Conservation (phyloP, 2,888 invertebrate genomes). For the Aquatica leii region DNA sequence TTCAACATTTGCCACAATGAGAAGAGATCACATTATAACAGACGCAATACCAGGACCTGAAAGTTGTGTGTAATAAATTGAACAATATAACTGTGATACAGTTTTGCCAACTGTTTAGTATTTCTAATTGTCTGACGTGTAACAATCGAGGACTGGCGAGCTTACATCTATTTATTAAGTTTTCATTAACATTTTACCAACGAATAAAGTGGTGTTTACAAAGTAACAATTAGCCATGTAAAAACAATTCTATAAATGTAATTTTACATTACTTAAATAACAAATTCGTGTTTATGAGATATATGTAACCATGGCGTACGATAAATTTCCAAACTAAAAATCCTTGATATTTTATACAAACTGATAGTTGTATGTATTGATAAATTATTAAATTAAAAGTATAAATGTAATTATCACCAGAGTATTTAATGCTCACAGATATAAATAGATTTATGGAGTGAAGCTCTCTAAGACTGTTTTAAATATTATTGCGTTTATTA, state of each 20-base stretch:
- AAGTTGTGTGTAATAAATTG: constrained; percentile 77
- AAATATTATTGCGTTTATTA: constrained; percentile 25
- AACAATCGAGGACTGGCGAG: constrained; percentile 48
- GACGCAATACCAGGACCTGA: constrained; percentile 88
- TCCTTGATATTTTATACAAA: constrained; percentile 4
- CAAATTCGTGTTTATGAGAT: constrained; percentile 17
- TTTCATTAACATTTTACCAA: constrained; percentile 38
- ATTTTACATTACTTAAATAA: constrained; percentile 19
- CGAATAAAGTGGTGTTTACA: constrained; percentile 41
- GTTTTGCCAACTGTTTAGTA: constrained; percentile 31
- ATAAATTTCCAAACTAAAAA: not conserved
- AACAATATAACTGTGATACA: constrained; percentile 35
- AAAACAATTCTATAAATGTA: constrained; percentile 32
- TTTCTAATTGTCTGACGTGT: constrained; percentile 30
- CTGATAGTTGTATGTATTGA: not conserved
- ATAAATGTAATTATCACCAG: constrained; percentile 9
- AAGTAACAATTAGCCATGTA: constrained; percentile 35
- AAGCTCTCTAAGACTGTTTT: constrained; percentile 41
- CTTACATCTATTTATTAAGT: constrained; percentile 40
- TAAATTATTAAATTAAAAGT: constrained; percentile 9
- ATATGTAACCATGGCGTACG: not conserved
- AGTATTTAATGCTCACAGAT: constrained; percentile 16
- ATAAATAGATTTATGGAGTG: constrained; percentile 24
- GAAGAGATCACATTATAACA: constrained; percentile 81
- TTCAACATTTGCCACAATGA: constrained; percentile 66